Base-by-base conservation (phyloP, 2,797 vertebrate genomes). In the Danio kyathit region DNA sequence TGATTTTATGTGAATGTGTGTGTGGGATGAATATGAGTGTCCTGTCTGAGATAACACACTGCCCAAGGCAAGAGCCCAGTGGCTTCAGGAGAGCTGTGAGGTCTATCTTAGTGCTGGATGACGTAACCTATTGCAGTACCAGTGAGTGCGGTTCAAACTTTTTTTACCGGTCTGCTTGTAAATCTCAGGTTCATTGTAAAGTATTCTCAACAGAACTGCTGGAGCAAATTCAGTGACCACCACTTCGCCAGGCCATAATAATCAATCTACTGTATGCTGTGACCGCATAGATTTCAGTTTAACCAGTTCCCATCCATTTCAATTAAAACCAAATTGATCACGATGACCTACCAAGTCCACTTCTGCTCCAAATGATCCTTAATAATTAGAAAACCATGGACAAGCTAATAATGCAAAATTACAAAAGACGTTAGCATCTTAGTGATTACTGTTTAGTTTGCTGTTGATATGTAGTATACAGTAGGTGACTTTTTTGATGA, bases 31-130 rank as follows among this genome's bases (percentile, higher is more conserved):
- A 17, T 40, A 44, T 59, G 16, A 40, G 64, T 64, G 16, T 75
- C 91, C 92, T 74, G 73, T 80, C 60, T 76, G 72, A 85, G 76
- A 75, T 74, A 75, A 82, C 79, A 74, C 66, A 84, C 48, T 19
- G 59, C 72, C 65, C 56, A 46, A 71, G 77, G 77, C 67, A 69
- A 79, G 9, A 74, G 64, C 52, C 38, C 60, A 74, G 60, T 76
- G 71, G 71, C 63, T 83, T 75, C 21, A 75, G 67, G 82, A 75
- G 74, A 67, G 60, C 75, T 51, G 60, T 79, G 59, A 65, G 51
- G 52, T 75, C 46, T 75, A 29, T 69, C 29, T 66, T 43, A 71
- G 59, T 7, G 7, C 57, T 38, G 49, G 46, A 64, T 64, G 59
- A 79, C 3, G 67, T 72, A 72, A 72, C 40, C 46, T 51, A 21